phyloP scores from a whole-genome alignment of 2,888 invertebrate species.

The Pecten maximus region DNA sequence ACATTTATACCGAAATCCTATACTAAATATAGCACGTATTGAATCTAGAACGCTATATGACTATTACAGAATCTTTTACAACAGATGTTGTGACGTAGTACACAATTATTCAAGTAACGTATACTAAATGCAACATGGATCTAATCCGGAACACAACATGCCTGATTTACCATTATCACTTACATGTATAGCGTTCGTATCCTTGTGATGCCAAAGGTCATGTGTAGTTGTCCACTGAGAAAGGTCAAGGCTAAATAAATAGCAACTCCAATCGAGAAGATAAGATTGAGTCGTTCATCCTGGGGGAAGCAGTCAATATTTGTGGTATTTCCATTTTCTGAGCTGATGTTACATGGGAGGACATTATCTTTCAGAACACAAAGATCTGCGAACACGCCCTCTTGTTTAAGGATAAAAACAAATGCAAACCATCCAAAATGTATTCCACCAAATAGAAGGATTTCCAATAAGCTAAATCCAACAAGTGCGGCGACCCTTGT shows the following conservation, averaged over 20 bases:
- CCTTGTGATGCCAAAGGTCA: neutral
- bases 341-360: neutral
- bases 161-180: no score
- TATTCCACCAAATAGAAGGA: neutral
- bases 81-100: no score
- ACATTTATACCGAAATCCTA: no score
- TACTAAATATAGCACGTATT: no score
- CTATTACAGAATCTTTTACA: no score
- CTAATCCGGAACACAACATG: no score
- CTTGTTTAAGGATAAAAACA: neutral
- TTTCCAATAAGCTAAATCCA: constrained; percentile 2
- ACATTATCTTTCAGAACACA: neutral
- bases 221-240: neutral
- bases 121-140: no score
- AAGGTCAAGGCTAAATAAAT: neutral
- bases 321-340: neutral
- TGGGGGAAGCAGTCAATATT: neutral
- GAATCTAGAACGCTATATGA: no score
- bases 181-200: neutral
- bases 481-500: neutral
- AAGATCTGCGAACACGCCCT: neutral
- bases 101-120: no score
- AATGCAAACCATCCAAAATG: neutral
- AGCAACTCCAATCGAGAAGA: neutral
- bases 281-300: neutral